Conservation (phyloP, 2,113 vertebrate species). For the Gymnogyps californianus region DNA sequence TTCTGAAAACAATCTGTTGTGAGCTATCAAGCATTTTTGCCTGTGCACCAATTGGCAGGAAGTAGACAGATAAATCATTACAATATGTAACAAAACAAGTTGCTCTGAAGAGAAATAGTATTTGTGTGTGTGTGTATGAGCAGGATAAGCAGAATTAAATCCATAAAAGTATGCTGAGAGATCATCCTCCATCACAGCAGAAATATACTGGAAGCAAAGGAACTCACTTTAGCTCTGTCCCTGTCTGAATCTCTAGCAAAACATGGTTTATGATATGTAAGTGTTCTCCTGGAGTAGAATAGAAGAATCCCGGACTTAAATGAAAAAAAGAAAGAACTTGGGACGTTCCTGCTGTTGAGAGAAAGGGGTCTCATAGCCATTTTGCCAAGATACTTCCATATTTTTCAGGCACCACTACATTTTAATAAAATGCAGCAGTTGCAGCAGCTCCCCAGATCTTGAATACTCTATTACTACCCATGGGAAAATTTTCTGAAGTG, state of each 20-base stretch:
- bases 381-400: background rate
- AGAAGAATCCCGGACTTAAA: background rate
- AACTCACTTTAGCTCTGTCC: background rate
- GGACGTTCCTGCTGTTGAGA: background rate
- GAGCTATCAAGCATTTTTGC: constrained; percentile 74
- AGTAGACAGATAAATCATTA: constrained; percentile 71
- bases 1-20: constrained; percentile 73
- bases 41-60: constrained; percentile 72
- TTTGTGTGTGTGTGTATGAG: constrained; percentile 38
- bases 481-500: background rate
- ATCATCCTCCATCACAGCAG: constrained; percentile 15
- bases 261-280: background rate
- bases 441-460: background rate
- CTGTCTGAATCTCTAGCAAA: constrained; percentile 3
- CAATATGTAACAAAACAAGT: constrained; percentile 76
- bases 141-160: constrained; percentile 32
- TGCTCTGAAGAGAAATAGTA: constrained; percentile 63
- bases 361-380: background rate
- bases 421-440: background rate
- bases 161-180: constrained; percentile 61
- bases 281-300: background rate
- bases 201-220: constrained; percentile 34
- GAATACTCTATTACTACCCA: background rate
- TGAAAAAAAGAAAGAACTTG: background rate
- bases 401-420: background rate